phyloP scores from a whole-genome alignment of 2,113 vertebrate species.

The Hippocampus zosterae region DNA sequence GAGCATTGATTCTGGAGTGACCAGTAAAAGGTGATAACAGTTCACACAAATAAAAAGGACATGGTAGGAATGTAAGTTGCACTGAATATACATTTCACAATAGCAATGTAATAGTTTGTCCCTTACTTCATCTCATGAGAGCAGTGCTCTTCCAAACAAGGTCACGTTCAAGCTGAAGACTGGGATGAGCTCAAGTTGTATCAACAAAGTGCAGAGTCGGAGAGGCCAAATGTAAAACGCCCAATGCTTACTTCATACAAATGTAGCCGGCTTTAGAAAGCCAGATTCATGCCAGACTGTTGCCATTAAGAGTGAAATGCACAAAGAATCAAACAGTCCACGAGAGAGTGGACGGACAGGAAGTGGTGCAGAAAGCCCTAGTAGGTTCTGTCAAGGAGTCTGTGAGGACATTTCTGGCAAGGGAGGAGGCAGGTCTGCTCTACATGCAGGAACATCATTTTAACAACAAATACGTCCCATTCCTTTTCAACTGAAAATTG shows the following conservation, averaged over 20 bases:
- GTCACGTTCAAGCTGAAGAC: conserved; percentile 47
- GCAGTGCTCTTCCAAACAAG: conserved; percentile 61
- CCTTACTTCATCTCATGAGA: conserved; percentile 9
- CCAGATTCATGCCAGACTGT: conserved; percentile 31
- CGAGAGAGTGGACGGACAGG: conserved; percentile 37
- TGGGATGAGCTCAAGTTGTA: conserved; percentile 45
- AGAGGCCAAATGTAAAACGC: conserved; percentile 19
- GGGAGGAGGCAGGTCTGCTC: conserved; percentile 39
- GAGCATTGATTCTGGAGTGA: too few relatives aligned
- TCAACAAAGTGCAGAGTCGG: conserved; percentile 48
- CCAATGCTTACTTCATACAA: conserved; percentile 10
- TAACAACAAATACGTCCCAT: neutral
- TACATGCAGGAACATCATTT: conserved; percentile 4
- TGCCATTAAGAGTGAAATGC: conserved; percentile 20
- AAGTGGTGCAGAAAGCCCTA: conserved; percentile 47
- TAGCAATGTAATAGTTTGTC: neutral
- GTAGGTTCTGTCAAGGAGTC: conserved; percentile 43
- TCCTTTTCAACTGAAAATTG: neutral
- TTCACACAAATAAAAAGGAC: too few relatives aligned
- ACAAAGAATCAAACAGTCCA: conserved; percentile 18
- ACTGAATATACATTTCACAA: neutral
- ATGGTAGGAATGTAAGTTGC: neutral
- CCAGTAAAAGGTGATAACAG: too few relatives aligned
- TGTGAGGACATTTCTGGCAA: conserved; percentile 54
- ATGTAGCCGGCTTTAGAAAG: conserved; percentile 23